Evolutionary conservation across 2,888 invertebrate genomes (phyloP).

Genomic region (Brachypalpus laphriformis): DNA sequence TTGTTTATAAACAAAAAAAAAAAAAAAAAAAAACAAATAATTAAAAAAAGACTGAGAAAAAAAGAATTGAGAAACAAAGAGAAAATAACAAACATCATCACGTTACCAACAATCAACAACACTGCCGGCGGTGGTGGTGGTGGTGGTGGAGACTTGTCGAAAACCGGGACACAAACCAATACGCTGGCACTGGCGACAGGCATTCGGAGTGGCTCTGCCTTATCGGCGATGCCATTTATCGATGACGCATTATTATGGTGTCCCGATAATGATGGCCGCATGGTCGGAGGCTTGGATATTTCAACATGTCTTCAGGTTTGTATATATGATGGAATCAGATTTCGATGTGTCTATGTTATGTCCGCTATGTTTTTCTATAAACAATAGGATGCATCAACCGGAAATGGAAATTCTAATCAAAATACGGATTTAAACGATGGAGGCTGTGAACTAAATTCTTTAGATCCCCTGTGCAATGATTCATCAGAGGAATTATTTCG

Average conservation of each 20-base stretch:
- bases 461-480: constrained; percentile 84
- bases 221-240: constrained; percentile 95
- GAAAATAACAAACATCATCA: constrained; percentile 52
- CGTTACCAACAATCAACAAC: constrained; percentile 63
- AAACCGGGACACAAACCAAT: constrained; percentile 74
- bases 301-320: constrained; percentile 93
- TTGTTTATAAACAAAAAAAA: constrained; percentile 33
- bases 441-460: constrained; percentile 78
- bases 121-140: constrained; percentile 46
- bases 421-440: constrained; percentile 77
- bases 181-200: constrained; percentile 83
- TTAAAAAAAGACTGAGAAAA: background rate
- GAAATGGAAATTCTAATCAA: constrained; percentile 79
- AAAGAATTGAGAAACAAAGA: constrained; percentile 17
- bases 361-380: background rate
- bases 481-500: constrained; percentile 90
- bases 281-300: constrained; percentile 89
- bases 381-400: constrained; percentile 75
- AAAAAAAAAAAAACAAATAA: constrained; percentile 23
- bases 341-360: constrained; percentile 2
- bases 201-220: constrained; percentile 83
- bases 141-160: constrained; percentile 63
- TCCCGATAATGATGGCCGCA: constrained; percentile 97
- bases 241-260: constrained; percentile 97
- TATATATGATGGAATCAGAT: background rate